phyloP scores from a whole-genome alignment of 2,797 vertebrate species.

The Neosilurus hyrtlii region DNA sequence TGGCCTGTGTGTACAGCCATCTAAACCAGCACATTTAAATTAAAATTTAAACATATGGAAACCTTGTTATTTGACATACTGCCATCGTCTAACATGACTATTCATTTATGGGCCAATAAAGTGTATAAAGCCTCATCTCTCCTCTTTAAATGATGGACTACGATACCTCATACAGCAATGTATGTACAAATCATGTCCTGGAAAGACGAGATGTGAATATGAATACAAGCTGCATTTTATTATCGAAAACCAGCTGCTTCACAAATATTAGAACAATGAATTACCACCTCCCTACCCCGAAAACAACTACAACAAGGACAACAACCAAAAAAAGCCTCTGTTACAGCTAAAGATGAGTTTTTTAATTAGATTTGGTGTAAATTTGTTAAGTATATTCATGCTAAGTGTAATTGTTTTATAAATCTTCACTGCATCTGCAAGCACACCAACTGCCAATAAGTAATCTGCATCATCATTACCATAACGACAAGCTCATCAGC shows the following conservation, averaged over 20 bases:
- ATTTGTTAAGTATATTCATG: constrained; percentile 13
- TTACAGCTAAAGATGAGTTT: not conserved
- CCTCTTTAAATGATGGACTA: no score
- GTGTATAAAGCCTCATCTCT: no score
- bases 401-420: constrained; percentile 16
- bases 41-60: no score
- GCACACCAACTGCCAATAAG: constrained; percentile 40
- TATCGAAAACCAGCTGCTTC: not conserved
- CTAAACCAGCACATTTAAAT: no score
- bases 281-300: no score
- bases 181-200: not conserved
- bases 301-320: no score
- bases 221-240: not conserved
- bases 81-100: no score
- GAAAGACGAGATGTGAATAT: not conserved
- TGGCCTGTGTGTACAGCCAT: no score
- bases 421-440: constrained; percentile 30
- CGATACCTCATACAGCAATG: not conserved
- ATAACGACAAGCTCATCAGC: constrained; percentile 41
- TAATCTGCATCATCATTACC: constrained; percentile 44
- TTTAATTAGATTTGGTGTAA: constrained; percentile 22
- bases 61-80: no score
- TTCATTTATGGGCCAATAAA: no score
- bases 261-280: not conserved
- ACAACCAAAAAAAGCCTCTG: not conserved